phyloP scores from a whole-genome alignment of 2,113 vertebrate genomes.

The Meles meles region DNA sequence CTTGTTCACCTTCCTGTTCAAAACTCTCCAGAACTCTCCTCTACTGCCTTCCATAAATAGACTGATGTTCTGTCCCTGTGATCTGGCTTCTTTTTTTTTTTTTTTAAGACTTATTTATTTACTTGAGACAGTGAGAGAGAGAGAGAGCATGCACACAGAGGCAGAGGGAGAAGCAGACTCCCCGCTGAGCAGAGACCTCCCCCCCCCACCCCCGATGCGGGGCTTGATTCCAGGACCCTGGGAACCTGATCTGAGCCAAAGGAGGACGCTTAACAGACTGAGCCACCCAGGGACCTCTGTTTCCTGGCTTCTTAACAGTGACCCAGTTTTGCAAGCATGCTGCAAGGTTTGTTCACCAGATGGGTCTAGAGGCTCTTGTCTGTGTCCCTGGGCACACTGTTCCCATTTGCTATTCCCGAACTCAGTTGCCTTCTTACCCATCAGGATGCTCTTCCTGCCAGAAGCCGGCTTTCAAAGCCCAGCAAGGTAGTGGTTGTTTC shows the following conservation, averaged over 20 bases:
- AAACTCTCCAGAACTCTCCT: neutral
- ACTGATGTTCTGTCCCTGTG: neutral
- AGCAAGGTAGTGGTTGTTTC: neutral
- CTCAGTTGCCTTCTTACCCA: neutral
- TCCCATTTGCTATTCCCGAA: neutral
- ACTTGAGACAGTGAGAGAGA: too few species aligned
- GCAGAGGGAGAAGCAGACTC: too few species aligned
- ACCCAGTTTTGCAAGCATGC: neutral
- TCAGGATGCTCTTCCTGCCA: neutral
- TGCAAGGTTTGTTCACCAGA: neutral
- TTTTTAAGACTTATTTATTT: too few species aligned
- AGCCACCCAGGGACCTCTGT: neutral
- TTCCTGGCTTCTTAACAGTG: neutral
- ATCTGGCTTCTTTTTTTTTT: neutral
- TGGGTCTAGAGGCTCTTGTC: neutral
- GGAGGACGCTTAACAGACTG: neutral
- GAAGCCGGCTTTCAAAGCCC: neutral
- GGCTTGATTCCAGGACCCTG: too few species aligned
- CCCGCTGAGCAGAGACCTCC: too few species aligned
- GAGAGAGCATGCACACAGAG: too few species aligned
- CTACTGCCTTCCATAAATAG: neutral
- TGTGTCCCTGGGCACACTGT: neutral
- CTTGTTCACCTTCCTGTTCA: neutral
- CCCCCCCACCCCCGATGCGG: accelerated
- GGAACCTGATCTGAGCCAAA: neutral